Conservation (phyloP, 2,888 invertebrate genomes). For the Cephus spinipes region DNA sequence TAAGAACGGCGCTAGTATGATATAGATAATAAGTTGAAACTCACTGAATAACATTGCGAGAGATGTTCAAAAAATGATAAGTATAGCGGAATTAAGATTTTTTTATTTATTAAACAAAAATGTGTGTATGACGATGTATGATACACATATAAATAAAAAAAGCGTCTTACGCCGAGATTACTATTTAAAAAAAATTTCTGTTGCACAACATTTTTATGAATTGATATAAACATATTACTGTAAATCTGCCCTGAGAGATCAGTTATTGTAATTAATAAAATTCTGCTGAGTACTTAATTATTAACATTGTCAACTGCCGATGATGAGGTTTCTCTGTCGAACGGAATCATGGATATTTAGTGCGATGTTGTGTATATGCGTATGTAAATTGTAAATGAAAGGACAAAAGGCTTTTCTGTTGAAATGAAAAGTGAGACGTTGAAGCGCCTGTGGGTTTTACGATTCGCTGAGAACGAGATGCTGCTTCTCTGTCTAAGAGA, state of each 20-base stretch:
- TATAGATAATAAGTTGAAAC: background rate
- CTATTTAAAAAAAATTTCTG: background rate
- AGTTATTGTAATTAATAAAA: too few relatives aligned
- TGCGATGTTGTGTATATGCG: background rate
- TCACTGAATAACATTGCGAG: background rate
- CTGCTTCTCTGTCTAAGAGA: too few relatives aligned
- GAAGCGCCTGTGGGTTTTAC: too few relatives aligned
- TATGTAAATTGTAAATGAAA: too few relatives aligned
- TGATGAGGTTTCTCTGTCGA: too few relatives aligned
- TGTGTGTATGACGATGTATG: background rate
- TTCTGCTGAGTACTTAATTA: too few relatives aligned
- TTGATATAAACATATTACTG: background rate
- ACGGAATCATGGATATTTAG: too few relatives aligned
- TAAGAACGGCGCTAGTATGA: slow-evolving; percentile 16
- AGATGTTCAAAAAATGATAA: background rate
- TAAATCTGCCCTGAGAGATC: background rate
- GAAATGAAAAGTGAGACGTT: too few relatives aligned
- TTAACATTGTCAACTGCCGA: too few relatives aligned
- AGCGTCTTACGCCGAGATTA: background rate
- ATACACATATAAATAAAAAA: background rate
- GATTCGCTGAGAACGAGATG: too few relatives aligned
- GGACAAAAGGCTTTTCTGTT: too few relatives aligned
- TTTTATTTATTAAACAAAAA: background rate
- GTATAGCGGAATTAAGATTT: background rate
- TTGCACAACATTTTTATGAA: background rate